phyloP scores from a whole-genome alignment of 2,797 vertebrate species.

The Brotula barbata region DNA sequence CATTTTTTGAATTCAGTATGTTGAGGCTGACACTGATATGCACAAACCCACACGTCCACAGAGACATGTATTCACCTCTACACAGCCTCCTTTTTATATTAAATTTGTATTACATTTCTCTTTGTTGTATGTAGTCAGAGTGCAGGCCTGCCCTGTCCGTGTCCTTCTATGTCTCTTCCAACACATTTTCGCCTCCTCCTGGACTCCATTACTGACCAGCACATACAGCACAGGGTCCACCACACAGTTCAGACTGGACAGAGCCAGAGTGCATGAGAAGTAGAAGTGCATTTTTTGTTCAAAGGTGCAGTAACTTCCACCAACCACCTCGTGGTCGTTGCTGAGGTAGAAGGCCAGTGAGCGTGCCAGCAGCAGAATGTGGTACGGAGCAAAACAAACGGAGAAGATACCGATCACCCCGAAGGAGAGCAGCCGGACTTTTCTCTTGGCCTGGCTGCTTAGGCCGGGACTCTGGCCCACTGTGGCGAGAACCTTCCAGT shows the following conservation, averaged over 20 bases:
- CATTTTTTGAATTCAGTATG: no score
- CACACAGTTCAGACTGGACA: slow-evolving; percentile 81
- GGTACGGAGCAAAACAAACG: slow-evolving; percentile 82
- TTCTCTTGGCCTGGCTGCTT: slow-evolving; percentile 68
- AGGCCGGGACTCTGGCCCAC: slow-evolving; percentile 76
- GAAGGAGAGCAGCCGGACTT: slow-evolving; percentile 77
- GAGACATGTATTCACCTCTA: neutral
- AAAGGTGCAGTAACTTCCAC: slow-evolving; percentile 68
- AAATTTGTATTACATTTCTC: slow-evolving; percentile 23
- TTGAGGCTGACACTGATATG: no score
- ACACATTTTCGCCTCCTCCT: slow-evolving; percentile 61
- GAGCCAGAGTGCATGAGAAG: slow-evolving; percentile 73
- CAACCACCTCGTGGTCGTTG: accelerated
- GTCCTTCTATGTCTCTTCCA: slow-evolving; percentile 35
- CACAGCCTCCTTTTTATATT: slow-evolving; percentile 48
- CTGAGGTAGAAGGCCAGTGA: slow-evolving; percentile 65
- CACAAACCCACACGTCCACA: slow-evolving; percentile 1
- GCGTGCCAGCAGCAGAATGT: slow-evolving; percentile 74
- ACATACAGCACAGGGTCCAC: slow-evolving; percentile 82
- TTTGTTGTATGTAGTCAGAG: slow-evolving; percentile 13
- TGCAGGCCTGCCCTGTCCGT: neutral
- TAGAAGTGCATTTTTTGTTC: slow-evolving; percentile 66
- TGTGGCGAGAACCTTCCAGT: slow-evolving; percentile 75
- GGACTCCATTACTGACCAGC: slow-evolving; percentile 75
- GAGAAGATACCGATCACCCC: slow-evolving; percentile 81